These are phyloP conservation scores for Porites divaricata DNA, from an alignment of 92 coral and sea anemone species.

Conservation along the genomic window DNA sequence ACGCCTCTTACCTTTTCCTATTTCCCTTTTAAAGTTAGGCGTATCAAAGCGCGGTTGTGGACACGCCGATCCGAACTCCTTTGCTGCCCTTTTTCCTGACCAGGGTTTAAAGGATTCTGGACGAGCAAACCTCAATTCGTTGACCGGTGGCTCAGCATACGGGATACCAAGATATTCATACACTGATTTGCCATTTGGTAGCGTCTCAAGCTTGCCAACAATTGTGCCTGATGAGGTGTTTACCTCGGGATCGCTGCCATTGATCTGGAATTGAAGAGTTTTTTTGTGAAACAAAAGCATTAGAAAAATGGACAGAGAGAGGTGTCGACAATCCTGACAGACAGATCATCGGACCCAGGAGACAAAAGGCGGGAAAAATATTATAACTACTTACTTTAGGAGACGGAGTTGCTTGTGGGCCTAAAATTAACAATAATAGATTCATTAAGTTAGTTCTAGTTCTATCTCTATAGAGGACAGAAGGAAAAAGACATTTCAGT, in stretches of 20 bases:
- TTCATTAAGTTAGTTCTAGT: too few species aligned
- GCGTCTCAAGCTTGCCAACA: conserved; percentile 26
- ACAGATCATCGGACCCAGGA: too few species aligned
- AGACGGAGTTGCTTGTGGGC: too few species aligned
- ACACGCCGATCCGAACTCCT: conserved; percentile 1
- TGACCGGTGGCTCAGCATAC: conserved; percentile 29
- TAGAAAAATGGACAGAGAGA: not conserved
- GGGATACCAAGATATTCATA: conserved; percentile 24
- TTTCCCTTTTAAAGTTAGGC: not conserved
- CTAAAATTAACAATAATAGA: too few species aligned
- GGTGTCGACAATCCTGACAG: too few species aligned
- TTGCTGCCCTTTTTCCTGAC: conserved; percentile 13
- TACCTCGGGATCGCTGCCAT: not conserved
- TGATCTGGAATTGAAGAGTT: not conserved
- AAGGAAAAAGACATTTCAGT: too few species aligned
- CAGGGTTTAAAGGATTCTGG: conserved; percentile 20
- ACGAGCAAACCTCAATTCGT: conserved; percentile 36
- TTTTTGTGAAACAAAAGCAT: not conserved
- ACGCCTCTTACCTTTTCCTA: conserved; percentile 1
- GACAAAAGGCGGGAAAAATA: too few species aligned
- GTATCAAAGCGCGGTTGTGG: conserved; percentile 12
- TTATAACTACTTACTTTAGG: too few species aligned
- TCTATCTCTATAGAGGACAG: too few species aligned
- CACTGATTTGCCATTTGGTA: conserved; percentile 26
- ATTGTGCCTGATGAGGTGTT: conserved; percentile 4